Conservation (phyloP, 1,140 invertebrate species). For the Nasonia longicornis region DNA sequence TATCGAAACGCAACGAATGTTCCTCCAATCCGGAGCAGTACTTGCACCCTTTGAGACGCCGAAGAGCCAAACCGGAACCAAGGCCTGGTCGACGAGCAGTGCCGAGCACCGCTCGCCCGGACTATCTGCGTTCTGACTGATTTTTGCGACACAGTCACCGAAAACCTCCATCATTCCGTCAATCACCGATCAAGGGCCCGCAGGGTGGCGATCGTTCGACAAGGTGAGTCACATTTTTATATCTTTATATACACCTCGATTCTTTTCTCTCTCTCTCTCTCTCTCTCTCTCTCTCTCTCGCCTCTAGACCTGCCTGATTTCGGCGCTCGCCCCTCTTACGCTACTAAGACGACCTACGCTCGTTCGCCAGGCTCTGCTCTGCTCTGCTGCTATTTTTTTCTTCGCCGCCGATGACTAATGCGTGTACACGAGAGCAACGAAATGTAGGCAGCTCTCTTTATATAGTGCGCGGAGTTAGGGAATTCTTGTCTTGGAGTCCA, state of each 20-base stretch:
- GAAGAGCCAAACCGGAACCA: background rate
- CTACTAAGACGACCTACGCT: background rate
- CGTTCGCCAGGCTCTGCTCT: too few relatives aligned
- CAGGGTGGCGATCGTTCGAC: slow-evolving; percentile 68
- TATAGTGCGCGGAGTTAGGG: background rate
- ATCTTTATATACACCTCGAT: background rate
- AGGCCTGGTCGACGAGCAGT: slow-evolving; percentile 22
- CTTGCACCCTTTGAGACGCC: background rate
- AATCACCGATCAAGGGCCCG: slow-evolving; percentile 69
- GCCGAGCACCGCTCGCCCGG: slow-evolving; percentile 31
- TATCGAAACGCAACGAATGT: slow-evolving; percentile 31
- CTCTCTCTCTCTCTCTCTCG: background rate
- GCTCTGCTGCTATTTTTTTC: background rate
- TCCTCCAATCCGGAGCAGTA: background rate
- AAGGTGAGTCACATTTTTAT: slow-evolving; percentile 56
- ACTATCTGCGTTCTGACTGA: slow-evolving; percentile 62
- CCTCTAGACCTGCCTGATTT: background rate
- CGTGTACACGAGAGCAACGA: background rate
- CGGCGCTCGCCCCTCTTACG: background rate
- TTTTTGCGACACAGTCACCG: slow-evolving; percentile 68
- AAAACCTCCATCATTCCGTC: slow-evolving; percentile 70
- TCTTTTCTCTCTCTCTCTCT: background rate
- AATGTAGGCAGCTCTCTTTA: background rate
- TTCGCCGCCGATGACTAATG: background rate
- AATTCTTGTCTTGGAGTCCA: background rate